A percentile compares a stretch with the other conserved stretches of the same genome.
phyloP scores from a whole-genome alignment of 1,140 invertebrate species.

The Neodiprion virginianus region DNA sequence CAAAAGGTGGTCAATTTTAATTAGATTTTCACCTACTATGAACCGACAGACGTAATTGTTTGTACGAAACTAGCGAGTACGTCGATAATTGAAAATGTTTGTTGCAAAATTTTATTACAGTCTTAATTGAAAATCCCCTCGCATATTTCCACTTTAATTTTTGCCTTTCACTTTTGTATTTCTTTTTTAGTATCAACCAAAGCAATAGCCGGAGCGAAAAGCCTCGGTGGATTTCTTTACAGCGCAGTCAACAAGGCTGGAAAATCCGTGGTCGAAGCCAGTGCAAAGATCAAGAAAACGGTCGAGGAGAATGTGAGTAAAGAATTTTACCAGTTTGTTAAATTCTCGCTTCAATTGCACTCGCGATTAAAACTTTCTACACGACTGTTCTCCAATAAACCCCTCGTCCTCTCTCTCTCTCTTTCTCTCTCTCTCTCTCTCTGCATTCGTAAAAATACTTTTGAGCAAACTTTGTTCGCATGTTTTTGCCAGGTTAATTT shows the following conservation, averaged over 20 bases:
- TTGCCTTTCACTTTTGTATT: conserved; percentile 14
- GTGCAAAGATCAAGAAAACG: conserved; percentile 92
- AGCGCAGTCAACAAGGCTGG: conserved; percentile 91
- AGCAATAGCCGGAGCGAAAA: conserved; percentile 90
- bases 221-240: conserved; percentile 89
- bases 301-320: conserved; percentile 93
- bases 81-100: too few relatives aligned
- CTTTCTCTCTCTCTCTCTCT: too few relatives aligned
- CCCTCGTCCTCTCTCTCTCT: not conserved
- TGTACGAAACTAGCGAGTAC: too few relatives aligned
- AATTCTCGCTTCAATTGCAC: not conserved
- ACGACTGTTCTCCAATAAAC: not conserved
- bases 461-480: too few relatives aligned
- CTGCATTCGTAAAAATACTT: too few relatives aligned
- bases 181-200: conserved; percentile 80
- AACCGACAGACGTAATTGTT: too few relatives aligned
- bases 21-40: too few relatives aligned
- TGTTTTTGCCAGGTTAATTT: too few relatives aligned
- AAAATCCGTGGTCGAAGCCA: conserved; percentile 76
- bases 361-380: not conserved
- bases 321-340: not conserved
- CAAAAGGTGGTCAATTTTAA: too few relatives aligned
- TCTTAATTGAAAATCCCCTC: too few relatives aligned
- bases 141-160: conserved; percentile 7
- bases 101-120: too few relatives aligned